phyloP scores from a whole-genome alignment of 2,888 invertebrate species.

The Phaedon cochleariae region DNA sequence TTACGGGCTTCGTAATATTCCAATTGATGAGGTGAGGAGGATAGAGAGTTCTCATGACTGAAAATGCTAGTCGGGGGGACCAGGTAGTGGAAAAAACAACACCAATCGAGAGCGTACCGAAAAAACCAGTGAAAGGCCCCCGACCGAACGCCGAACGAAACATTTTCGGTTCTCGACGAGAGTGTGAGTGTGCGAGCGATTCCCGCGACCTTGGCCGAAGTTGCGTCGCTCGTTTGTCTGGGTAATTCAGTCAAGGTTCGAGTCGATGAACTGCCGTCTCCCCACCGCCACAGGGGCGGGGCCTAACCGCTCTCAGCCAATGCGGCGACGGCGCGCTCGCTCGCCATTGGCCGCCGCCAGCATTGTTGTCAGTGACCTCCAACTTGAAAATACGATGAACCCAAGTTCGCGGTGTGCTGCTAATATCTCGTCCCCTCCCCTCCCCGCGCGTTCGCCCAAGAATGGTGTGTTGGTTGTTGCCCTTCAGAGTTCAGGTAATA shows the following conservation, averaged over 20 bases:
- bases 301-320: slow-evolving; percentile 54
- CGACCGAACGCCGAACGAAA: neutral
- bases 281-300: slow-evolving; percentile 56
- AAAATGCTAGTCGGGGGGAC: too few species aligned
- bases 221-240: slow-evolving; percentile 66
- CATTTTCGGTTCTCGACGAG: slow-evolving; percentile 54
- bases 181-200: slow-evolving; percentile 52
- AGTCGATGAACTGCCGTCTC: slow-evolving; percentile 76
- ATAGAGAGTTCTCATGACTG: too few species aligned
- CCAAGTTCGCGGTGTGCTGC: slow-evolving; percentile 66
- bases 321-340: slow-evolving; percentile 58
- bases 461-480: slow-evolving; percentile 54
- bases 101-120: too few species aligned
- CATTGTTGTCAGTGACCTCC: slow-evolving; percentile 85
- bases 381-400: slow-evolving; percentile 82
- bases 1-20: too few species aligned
- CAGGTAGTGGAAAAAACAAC: too few species aligned
- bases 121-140: slow-evolving; percentile 10
- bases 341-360: slow-evolving; percentile 63
- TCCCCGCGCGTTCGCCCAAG: slow-evolving; percentile 39
- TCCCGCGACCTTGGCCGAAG: slow-evolving; percentile 57
- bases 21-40: too few species aligned
- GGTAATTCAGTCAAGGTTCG: slow-evolving; percentile 89
- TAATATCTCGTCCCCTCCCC: slow-evolving; percentile 60
- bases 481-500: slow-evolving; percentile 64